Base-by-base conservation (phyloP, 1,140 invertebrate species). In the Drosophila mojavensis region DNA sequence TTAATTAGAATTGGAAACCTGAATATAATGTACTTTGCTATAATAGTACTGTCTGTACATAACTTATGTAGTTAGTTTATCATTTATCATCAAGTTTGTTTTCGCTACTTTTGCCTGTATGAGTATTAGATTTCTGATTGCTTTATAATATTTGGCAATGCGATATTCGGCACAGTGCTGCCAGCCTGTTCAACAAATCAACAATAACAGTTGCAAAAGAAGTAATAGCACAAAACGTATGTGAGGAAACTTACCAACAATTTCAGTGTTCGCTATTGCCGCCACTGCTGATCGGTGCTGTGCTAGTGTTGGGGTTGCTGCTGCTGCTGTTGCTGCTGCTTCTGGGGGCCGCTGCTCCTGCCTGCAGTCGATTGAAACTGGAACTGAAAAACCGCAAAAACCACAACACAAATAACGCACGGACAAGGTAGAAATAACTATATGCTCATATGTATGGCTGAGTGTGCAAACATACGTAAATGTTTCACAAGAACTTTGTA, bases 401-500 rank as follows among this genome's bases (percentile, higher is more conserved):
- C 81, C 81, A 85, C 81, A 84, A 85, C 81, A 85, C 69, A 78
- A 86, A 88, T 88, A 88, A 84, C 83, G 61, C 83, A 74, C 67
- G 78, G 76, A 60, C 70, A 47, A 72, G 56, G 55, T 36, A 45
- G 48, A 67, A 43, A 48, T 56, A 65, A 51, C 61, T 73, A 47
- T 67, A 36, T 59, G 55, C 26, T 58, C 48, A 30, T 54, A 62
- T 72, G 55, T 73, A 24, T 73, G 48, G 28, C 33, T 15, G 30
- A 10, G 62, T 55, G 58, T 61, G 24, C 50, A 56, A 24, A 60
- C 48, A 47, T 54, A 73, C 79, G 71, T 72, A 86, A 71, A 56
- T 85, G 82, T 86, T 86, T 86, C 82, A 81, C 83, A 85, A 86
- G 82, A 86, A 86, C 82, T 86, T 86, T 88, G 83, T 68, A 65